Percentiles rank a stretch among this genome's conserved stretches.
phyloP scores from a whole-genome alignment of 1,140 invertebrate genomes.

The Araneus ventricosus region DNA sequence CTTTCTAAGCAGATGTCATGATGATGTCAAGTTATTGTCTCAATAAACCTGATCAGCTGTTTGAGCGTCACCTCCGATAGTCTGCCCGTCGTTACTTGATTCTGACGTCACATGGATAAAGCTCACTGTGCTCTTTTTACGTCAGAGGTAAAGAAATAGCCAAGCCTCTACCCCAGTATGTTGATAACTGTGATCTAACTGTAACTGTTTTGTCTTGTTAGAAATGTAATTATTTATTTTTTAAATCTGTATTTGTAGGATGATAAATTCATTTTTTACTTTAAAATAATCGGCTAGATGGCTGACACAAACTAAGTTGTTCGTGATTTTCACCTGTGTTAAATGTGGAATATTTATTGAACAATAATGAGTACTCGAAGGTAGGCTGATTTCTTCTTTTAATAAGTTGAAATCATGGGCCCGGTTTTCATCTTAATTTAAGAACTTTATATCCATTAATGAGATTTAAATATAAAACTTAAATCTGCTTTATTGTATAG shows the following conservation, averaged over 20 bases:
- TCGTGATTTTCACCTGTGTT: background rate
- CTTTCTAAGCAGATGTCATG: too few relatives aligned
- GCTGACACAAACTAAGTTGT: background rate
- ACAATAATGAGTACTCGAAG: constrained; percentile 37
- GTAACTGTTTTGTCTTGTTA: background rate
- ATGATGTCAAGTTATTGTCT: too few relatives aligned
- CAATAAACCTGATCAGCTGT: too few relatives aligned
- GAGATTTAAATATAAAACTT: too few relatives aligned
- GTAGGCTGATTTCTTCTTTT: constrained; percentile 11
- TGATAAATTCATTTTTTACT: background rate
- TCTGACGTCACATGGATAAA: too few relatives aligned
- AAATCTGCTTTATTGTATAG: too few relatives aligned
- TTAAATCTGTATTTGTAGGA: constrained; percentile 24
- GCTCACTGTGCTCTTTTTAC: too few relatives aligned
- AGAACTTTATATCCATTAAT: background rate
- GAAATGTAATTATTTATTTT: constrained; percentile 37
- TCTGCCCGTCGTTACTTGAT: too few relatives aligned
- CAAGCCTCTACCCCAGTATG: too few relatives aligned
- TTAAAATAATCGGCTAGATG: constrained; percentile 11
- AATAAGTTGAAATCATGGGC: background rate
- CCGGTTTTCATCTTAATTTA: background rate
- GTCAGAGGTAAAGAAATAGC: too few relatives aligned
- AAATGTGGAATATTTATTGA: constrained; percentile 22
- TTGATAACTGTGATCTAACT: background rate
- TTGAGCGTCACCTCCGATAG: too few relatives aligned